A percentile compares a stretch with the other conserved stretches of the same genome.
Conservation (phyloP, 1,140 invertebrate genomes). For the Pomacea maculata region DNA sequence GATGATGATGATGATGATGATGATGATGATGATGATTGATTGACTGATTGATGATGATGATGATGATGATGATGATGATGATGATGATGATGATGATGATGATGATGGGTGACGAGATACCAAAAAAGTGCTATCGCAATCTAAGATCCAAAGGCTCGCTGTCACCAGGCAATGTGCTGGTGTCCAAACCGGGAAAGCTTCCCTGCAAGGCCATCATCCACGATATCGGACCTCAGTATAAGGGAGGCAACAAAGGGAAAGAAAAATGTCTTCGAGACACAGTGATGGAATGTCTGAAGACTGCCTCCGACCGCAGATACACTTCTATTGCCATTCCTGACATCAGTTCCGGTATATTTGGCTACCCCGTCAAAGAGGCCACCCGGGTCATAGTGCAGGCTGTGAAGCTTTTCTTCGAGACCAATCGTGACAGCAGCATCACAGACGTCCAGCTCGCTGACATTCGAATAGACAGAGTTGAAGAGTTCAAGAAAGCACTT, state of each 20-base stretch:
- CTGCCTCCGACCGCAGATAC: background rate
- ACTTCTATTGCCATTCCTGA: constrained; percentile 27
- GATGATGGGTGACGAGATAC: background rate
- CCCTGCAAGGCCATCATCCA: constrained; percentile 35
- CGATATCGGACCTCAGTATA: constrained; percentile 40
- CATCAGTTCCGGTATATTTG: constrained; percentile 40
- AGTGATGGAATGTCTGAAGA: constrained; percentile 2
- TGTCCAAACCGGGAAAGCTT: constrained; percentile 26
- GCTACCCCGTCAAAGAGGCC: constrained; percentile 26
- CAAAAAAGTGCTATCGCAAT: background rate
- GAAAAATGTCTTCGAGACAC: constrained; percentile 4
- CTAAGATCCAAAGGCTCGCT: background rate
- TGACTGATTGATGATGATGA: no score
- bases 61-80: no score
- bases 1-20: background rate
- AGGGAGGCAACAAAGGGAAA: constrained; percentile 2
- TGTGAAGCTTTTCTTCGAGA: constrained; percentile 16
- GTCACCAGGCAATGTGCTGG: background rate
- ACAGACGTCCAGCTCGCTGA: no score
- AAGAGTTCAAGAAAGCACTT: no score
- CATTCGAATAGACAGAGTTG: no score
- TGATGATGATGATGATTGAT: no score
- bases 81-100: no score
- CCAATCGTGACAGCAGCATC: no score
- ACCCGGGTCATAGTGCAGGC: constrained; percentile 29